Evolutionary conservation across 2,888 invertebrate genomes (phyloP).

Genomic region (Coremacera marginata): DNA sequence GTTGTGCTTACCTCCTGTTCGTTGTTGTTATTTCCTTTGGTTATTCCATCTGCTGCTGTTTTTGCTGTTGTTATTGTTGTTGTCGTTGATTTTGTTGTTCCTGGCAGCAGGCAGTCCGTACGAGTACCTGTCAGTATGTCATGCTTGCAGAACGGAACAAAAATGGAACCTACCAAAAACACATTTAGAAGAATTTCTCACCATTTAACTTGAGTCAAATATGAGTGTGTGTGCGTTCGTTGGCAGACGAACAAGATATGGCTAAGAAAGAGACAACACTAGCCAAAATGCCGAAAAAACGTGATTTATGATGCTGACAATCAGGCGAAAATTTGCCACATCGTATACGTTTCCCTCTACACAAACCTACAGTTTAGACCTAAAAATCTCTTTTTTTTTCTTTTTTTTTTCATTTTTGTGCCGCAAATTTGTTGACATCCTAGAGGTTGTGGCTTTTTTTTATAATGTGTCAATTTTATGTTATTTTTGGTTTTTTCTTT

Average conservation of each 20-base stretch:
- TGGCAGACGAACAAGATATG: not conserved
- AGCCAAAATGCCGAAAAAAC: not conserved
- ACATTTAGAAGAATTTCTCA: not conserved
- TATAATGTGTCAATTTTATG: not conserved
- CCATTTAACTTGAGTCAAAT: not conserved
- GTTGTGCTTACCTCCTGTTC: not conserved
- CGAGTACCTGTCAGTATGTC: constrained; percentile 31
- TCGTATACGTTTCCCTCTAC: not conserved
- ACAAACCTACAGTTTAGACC: not conserved
- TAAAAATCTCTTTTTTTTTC: not conserved
- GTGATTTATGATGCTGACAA: constrained; percentile 25
- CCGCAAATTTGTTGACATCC: constrained; percentile 15
- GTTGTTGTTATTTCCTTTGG: constrained; percentile 19
- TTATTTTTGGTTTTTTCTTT: not conserved
- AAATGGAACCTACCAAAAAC: not conserved
- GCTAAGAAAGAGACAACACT: not conserved
- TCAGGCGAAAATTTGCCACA: constrained; percentile 19
- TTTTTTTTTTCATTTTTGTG: not conserved
- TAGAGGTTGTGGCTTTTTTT: constrained; percentile 8
- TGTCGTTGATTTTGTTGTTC: constrained; percentile 28
- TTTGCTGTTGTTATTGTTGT: not conserved
- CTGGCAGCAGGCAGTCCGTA: constrained; percentile 43
- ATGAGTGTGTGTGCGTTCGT: not conserved
- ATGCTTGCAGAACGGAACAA: not conserved
- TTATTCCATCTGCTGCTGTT: constrained; percentile 16